Percentiles rank a stretch among this genome's conserved stretches.
These are phyloP conservation scores for Phoxinus dragarum DNA, from an alignment of 2,797 vertebrate species.

Conservation along the genomic window DNA sequence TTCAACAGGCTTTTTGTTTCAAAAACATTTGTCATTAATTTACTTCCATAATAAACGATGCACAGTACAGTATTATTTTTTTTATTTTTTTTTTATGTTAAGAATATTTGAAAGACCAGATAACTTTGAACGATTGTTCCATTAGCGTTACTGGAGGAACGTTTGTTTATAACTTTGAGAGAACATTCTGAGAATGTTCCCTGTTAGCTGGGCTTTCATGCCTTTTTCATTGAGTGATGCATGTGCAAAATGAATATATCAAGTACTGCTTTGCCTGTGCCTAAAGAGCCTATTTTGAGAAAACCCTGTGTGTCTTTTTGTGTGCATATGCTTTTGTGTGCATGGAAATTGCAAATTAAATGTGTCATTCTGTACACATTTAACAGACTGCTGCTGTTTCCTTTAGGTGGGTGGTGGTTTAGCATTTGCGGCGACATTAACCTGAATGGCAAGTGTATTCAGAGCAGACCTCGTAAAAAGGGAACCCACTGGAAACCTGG, in stretches of 20 bases:
- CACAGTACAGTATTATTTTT: background rate
- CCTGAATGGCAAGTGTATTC: conserved; percentile 86
- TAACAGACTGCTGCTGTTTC: conserved; percentile 34
- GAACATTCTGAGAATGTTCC: background rate
- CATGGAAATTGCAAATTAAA: background rate
- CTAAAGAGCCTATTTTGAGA: background rate
- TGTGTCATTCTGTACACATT: background rate
- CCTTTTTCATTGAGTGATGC: background rate
- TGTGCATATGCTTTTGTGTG: conserved; percentile 7
- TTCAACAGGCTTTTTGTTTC: too few species aligned
- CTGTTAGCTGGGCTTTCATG: background rate
- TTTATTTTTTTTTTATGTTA: background rate
- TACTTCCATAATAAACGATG: too few species aligned
- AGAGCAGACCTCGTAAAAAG: conserved; percentile 74
- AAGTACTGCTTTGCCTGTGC: background rate
- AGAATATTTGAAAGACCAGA: background rate
- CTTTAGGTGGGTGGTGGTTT: conserved; percentile 91
- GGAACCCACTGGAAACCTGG: conserved; percentile 82
- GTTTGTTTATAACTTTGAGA: background rate
- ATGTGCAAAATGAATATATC: background rate
- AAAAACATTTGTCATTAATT: too few species aligned
- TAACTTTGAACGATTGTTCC: background rate
- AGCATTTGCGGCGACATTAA: conserved; percentile 83
- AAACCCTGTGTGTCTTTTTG: background rate
- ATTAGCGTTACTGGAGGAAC: background rate